These are phyloP conservation scores for Enteromius anoplus DNA, from an alignment of 2,797 vertebrate species.

Conservation along the genomic window DNA sequence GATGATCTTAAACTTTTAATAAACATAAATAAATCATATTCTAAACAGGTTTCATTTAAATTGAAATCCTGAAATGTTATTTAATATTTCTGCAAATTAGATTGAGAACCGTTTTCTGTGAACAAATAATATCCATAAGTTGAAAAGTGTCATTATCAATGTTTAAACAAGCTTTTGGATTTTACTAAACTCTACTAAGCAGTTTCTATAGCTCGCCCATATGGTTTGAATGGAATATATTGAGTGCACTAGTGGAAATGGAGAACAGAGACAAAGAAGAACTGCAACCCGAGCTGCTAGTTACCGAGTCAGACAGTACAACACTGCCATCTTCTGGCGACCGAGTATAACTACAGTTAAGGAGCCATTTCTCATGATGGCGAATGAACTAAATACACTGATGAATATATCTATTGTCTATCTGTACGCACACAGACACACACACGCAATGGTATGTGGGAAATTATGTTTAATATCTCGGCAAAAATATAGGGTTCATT, in stretches of 20 bases:
- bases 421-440: neutral
- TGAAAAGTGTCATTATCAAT: neutral
- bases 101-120: neutral
- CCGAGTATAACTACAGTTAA: neutral
- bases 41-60: neutral
- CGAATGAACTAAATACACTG: too few species aligned
- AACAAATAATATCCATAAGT: neutral
- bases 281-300: neutral
- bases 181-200: neutral
- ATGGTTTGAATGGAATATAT: neutral
- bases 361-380: neutral
- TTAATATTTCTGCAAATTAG: neutral
- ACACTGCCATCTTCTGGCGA: conserved; percentile 48
- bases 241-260: neutral
- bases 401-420: neutral
- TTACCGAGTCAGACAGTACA: conserved; percentile 6
- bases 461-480: neutral
- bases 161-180: neutral
- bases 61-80: neutral
- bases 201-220: neutral
- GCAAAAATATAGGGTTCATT: neutral
- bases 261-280: neutral
- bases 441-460: too few species aligned
- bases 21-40: neutral
- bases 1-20: neutral